Evolutionary conservation across 64 coral and sea anemone genomes (phyloP), one percentile per base, ranked within the genome.

Genomic region (Pocillopora damicornis): DNA sequence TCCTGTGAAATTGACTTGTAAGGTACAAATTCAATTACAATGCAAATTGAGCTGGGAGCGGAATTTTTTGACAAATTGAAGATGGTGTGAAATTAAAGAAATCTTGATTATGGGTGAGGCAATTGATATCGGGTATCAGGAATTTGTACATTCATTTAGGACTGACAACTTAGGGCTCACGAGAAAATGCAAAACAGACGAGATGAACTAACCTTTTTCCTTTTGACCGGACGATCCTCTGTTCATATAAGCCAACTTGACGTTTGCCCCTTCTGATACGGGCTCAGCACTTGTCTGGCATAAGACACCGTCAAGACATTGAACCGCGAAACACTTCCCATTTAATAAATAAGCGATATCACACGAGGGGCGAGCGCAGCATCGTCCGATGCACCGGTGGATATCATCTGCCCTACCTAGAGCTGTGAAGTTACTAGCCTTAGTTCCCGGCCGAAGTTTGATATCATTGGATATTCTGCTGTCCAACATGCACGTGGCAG

Each of bases 271-370:
- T 8, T 82, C 59, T 23, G 76, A 58, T 9, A 88, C 96, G 38
- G 93, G 93, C 25, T 95, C 88, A 30, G 93, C 83, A 15, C 74
- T 84, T 20, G 93, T 90, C 61, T 95, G 93, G 74, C 96, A 98
- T 65, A 92, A 77, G 60, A 98, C 85, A 35, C 96, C 96, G 89
- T 98, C 96, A 82, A 92, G 60, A 23, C 96, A 98, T 22, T 94
- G 93, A 10, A 98, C 96, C 10, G 96, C 90, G 34, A 88, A 98
- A 38, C 96, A 98, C 51, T 95, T 95, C 38, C 88, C 68, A 78
- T 98, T 87, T 60, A 95, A 79, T 88, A 98, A 89, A 69, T 98
- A 98, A 35, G 96, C 96, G 36, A 93, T 92, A 86, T 98, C 96
- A 71, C 96, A 98, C 67, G 79, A 42, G 14, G 93, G 93, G 25